Conservation (phyloP, 2,888 invertebrate genomes). For the Mystacides longicornis region DNA sequence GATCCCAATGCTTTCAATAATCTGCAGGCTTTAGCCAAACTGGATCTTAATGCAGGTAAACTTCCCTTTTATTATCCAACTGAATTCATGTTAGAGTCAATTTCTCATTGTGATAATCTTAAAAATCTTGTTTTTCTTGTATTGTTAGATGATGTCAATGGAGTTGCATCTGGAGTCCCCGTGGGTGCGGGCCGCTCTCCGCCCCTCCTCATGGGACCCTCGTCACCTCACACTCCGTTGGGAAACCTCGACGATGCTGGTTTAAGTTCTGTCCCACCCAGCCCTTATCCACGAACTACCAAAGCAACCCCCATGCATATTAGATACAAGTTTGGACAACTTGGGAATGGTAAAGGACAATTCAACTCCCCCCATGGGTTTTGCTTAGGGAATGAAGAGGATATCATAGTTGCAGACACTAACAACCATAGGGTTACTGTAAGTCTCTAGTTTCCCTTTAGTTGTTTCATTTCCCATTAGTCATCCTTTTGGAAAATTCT, state of each 20-base stretch:
- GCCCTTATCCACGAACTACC: conserved; percentile 53
- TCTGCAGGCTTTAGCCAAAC: conserved; percentile 81
- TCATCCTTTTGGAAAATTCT: too few species aligned
- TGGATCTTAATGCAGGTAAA: conserved; percentile 64
- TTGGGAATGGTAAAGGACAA: conserved; percentile 88
- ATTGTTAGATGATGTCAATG: conserved; percentile 19
- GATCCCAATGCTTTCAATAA: conserved; percentile 75
- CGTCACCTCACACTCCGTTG: conserved; percentile 42
- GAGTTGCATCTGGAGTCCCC: conserved; percentile 12
- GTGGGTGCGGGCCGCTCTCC: conserved; percentile 26
- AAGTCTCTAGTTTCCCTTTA: conserved; percentile 21
- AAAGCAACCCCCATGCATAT: conserved; percentile 83
- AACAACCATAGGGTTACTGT: conserved; percentile 94
- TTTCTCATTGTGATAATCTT: too few species aligned
- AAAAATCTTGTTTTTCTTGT: background rate
- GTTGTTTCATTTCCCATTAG: too few species aligned
- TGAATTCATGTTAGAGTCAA: background rate
- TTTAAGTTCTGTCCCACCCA: conserved; percentile 41
- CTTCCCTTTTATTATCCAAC: background rate
- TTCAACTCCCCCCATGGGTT: conserved; percentile 97
- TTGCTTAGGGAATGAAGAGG: conserved; percentile 89
- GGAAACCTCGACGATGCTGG: conserved; percentile 37
- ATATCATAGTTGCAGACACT: conserved; percentile 93
- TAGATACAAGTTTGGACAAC: conserved; percentile 86
- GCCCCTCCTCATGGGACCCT: conserved; percentile 32